Conservation (phyloP, 2,797 vertebrate species). For the Hippopotamyrus pictus region DNA sequence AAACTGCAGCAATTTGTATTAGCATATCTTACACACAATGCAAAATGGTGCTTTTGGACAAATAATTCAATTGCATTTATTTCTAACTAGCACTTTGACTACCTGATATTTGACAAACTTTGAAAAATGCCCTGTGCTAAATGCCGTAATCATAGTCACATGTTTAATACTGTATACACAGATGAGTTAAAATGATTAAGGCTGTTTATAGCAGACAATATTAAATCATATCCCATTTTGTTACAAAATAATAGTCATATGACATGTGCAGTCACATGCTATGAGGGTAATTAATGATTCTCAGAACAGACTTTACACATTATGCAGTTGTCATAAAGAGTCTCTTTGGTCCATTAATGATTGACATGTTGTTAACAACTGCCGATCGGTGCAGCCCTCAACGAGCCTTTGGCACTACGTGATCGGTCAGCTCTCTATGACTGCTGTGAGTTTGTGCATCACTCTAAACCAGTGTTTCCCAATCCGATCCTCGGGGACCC, state of each 20-base stretch:
- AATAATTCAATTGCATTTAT: background rate
- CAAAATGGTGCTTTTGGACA: background rate
- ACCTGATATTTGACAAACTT: background rate
- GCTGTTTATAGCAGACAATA: conserved; percentile 11
- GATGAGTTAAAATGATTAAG: conserved; percentile 16
- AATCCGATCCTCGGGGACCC: background rate
- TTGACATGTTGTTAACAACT: background rate
- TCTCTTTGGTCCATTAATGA: background rate
- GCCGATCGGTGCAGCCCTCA: background rate
- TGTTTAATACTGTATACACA: conserved; percentile 26
- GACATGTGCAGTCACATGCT: background rate
- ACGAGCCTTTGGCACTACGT: background rate
- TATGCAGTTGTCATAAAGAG: background rate
- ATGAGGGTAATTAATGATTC: background rate
- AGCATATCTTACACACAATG: background rate
- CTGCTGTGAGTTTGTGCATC: background rate
- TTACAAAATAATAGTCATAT: background rate
- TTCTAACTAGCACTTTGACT: background rate
- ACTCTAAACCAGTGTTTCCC: background rate
- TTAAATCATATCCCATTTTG: background rate
- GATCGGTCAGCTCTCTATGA: background rate
- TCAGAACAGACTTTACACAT: background rate
- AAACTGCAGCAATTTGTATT: background rate
- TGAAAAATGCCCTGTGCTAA: background rate
- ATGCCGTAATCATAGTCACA: background rate